Percentiles rank a stretch among this genome's conserved stretches.
Conservation (phyloP, 2,797 vertebrate genomes). For the Ispidina lecontei region DNA sequence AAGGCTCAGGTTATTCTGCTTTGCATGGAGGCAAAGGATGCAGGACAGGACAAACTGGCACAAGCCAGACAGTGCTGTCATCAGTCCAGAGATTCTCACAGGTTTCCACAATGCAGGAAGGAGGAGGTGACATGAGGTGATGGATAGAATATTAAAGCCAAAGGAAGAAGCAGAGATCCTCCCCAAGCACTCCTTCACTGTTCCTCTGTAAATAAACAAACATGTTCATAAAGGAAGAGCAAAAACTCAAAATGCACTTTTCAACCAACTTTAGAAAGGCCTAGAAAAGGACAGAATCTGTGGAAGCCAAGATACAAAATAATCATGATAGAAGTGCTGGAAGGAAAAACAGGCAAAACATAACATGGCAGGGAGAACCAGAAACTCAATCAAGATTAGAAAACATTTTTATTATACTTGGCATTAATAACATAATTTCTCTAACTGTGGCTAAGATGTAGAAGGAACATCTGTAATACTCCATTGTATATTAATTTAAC, state of each 20-base stretch:
- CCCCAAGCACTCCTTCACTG: not conserved
- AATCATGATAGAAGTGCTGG: not conserved
- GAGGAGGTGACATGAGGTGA: not conserved
- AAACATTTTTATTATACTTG: constrained; percentile 27
- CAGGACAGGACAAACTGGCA: not conserved
- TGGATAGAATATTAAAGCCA: not conserved
- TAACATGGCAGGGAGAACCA: not conserved
- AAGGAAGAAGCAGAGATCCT: not conserved
- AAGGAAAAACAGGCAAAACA: not conserved
- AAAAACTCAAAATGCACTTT: not conserved
- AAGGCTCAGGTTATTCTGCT: not conserved
- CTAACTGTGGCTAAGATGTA: not conserved
- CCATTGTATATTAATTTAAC: not conserved
- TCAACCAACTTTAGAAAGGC: not conserved
- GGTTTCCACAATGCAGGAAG: not conserved
- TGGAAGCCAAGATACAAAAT: not conserved
- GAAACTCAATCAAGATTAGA: not conserved
- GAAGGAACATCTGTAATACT: not conserved
- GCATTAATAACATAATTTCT: not conserved
- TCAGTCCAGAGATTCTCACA: not conserved
- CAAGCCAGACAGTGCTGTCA: not conserved
- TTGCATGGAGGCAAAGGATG: not conserved
- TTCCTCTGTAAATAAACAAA: not conserved
- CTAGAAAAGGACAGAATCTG: not conserved
- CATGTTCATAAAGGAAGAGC: not conserved